A percentile compares a stretch with the other conserved stretches of the same genome.
phyloP scores from a whole-genome alignment of 2,113 vertebrate species.

The Castor canadensis region DNA sequence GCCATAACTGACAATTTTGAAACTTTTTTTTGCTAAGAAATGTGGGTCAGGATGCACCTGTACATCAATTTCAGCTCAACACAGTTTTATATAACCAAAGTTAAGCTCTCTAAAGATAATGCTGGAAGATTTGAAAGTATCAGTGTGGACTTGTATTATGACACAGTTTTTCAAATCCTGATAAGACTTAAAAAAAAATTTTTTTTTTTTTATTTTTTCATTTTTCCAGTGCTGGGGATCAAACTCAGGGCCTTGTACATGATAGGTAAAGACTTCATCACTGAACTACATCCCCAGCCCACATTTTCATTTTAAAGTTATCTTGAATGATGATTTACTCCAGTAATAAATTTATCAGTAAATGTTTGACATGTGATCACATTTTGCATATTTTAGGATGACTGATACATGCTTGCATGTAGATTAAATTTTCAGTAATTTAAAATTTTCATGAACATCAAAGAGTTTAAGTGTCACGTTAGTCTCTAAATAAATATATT shows the following conservation, averaged over 20 bases:
- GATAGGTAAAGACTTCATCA: not conserved
- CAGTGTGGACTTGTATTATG: not conserved
- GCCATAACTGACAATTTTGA: slow-evolving; percentile 52
- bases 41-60: slow-evolving; percentile 75
- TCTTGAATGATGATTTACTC: slow-evolving; percentile 3
- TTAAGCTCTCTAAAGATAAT: slow-evolving; percentile 44
- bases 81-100: slow-evolving; percentile 58
- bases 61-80: slow-evolving; percentile 35
- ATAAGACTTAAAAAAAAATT: not conserved
- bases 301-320: not conserved
- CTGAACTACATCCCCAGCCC: not conserved
- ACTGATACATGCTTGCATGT: not conserved
- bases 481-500: not conserved
- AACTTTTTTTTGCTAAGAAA: slow-evolving; percentile 55
- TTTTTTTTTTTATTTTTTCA: not conserved
- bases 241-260: not conserved
- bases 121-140: slow-evolving; percentile 9
- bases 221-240: not conserved
- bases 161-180: slow-evolving; percentile 23
- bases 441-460: not conserved
- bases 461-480: not conserved
- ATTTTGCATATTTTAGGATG: slow-evolving; percentile 5
- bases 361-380: not conserved
- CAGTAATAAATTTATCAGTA: not conserved
- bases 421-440: not conserved